A percentile compares a stretch with the other conserved stretches of the same genome.
These are phyloP conservation scores for Gopherus evgoodei DNA, from an alignment of 2,113 vertebrate species.

Conservation along the genomic window DNA sequence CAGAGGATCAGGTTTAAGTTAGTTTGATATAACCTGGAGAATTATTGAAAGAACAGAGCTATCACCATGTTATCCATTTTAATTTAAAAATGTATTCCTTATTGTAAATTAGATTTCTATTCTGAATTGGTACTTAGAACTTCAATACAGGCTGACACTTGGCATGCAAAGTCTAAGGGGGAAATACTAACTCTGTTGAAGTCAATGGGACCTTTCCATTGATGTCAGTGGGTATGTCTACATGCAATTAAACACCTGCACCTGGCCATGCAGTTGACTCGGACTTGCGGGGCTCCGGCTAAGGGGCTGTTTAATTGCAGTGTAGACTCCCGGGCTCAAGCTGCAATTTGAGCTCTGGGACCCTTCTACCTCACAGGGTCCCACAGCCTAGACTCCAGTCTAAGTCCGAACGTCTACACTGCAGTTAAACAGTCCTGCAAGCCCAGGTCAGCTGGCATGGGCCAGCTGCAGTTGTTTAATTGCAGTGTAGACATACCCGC, in stretches of 20 bases:
- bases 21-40: background rate
- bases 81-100: background rate
- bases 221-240: background rate
- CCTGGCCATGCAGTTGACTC: background rate
- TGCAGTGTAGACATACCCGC: background rate
- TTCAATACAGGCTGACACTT: background rate
- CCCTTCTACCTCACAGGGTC: background rate
- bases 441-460: background rate
- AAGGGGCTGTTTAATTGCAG: background rate
- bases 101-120: background rate
- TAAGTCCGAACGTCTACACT: background rate
- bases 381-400: background rate
- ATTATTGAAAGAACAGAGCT: constrained; percentile 2
- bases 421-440: background rate
- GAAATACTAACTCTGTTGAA: background rate
- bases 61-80: background rate
- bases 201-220: background rate
- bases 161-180: background rate
- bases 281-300: background rate
- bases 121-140: background rate
- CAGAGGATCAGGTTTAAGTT: background rate
- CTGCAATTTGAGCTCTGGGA: background rate
- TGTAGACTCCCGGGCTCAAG: background rate
- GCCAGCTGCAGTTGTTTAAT: background rate
- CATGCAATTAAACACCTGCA: background rate